Evolutionary conservation across 2,113 vertebrate genomes (phyloP).

Genomic region (Thermophis baileyi): DNA sequence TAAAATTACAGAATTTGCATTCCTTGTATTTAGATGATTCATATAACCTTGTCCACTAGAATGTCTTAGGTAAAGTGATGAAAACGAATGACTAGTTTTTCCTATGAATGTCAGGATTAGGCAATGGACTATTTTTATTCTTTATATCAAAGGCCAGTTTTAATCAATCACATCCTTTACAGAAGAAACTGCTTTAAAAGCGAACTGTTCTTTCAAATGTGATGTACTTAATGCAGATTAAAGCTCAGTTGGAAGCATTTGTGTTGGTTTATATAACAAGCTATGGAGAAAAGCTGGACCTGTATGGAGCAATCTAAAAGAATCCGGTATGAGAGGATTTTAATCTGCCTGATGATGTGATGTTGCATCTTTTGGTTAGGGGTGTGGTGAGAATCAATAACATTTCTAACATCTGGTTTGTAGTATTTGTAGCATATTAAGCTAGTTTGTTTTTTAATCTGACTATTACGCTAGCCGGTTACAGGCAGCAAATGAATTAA

Average conservation of each 20-base stretch:
- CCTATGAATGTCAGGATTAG: slow-evolving; percentile 15
- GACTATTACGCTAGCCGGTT: not conserved
- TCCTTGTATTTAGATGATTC: slow-evolving; percentile 32
- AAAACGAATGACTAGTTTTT: not conserved
- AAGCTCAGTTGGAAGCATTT: not conserved
- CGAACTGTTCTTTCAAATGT: not conserved
- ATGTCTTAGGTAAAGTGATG: not conserved
- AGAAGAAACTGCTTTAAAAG: not conserved
- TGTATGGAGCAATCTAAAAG: not conserved
- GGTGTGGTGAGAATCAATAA: not conserved
- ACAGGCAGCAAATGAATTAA: not conserved
- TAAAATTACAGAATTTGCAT: slow-evolving; percentile 24
- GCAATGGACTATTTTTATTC: slow-evolving; percentile 18
- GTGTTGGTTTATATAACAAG: not conserved
- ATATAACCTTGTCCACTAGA: not conserved
- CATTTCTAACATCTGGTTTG: not conserved
- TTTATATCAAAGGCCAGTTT: not conserved
- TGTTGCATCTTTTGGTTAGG: not conserved
- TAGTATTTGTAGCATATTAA: not conserved
- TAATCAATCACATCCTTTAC: not conserved
- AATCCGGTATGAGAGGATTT: not conserved
- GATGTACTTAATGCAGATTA: not conserved
- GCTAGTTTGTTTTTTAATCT: not conserved
- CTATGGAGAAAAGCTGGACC: not conserved
- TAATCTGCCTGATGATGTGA: not conserved